phyloP scores from a whole-genome alignment of 2,888 invertebrate species.

The Meiosimyza platycephala region DNA sequence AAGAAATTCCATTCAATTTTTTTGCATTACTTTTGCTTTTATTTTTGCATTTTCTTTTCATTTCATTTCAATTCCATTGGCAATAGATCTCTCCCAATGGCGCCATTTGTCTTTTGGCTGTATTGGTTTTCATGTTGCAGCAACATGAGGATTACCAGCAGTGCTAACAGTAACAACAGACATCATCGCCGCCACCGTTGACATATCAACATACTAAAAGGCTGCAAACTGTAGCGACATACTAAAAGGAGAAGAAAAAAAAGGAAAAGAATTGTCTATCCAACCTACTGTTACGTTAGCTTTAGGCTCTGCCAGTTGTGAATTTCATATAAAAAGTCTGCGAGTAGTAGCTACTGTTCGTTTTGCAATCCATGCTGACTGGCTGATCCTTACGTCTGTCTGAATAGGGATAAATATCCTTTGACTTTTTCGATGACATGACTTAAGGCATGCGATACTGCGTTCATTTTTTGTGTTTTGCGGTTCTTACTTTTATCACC shows the following conservation, averaged over 20 bases:
- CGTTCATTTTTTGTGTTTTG: background rate
- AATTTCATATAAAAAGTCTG: background rate
- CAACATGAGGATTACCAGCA: constrained; percentile 40
- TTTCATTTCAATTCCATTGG: constrained; percentile 47
- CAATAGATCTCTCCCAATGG: constrained; percentile 55
- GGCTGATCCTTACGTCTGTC: background rate
- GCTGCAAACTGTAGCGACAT: background rate
- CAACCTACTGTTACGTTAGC: background rate
- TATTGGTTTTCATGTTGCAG: constrained; percentile 36
- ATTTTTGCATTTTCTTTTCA: constrained; percentile 10
- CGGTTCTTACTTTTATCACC: background rate
- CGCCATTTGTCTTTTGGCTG: constrained; percentile 62
- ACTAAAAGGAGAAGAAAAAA: background rate
- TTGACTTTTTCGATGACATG: constrained; percentile 10
- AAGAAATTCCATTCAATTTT: background rate
- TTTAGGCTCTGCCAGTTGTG: constrained; percentile 4
- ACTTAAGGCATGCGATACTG: constrained; percentile 2
- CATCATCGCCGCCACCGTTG: background rate
- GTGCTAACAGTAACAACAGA: constrained; percentile 34
- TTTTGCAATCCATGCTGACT: background rate
- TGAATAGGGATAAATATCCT: background rate
- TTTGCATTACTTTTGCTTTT: background rate
- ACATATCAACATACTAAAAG: background rate
- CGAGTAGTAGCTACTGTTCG: background rate
- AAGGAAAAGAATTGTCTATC: background rate